These are phyloP conservation scores for Cerastis rubricosa DNA, from an alignment of 2,888 invertebrate genomes.

Conservation along the genomic window DNA sequence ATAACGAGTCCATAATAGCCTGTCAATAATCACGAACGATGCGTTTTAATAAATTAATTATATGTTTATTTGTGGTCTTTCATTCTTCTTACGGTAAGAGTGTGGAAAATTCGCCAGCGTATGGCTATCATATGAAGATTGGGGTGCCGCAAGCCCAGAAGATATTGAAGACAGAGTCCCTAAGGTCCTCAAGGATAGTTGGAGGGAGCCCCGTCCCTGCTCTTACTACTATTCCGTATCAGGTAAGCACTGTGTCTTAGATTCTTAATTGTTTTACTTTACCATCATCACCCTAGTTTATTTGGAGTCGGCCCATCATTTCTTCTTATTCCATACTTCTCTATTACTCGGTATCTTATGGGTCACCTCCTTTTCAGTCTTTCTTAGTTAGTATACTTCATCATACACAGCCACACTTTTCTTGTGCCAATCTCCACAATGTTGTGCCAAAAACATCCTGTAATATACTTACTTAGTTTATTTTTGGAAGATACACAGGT, in stretches of 20 bases:
- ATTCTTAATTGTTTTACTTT: neutral
- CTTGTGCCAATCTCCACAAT: too few species aligned
- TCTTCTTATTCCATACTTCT: neutral
- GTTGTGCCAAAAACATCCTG: too few species aligned
- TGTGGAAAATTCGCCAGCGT: conserved; percentile 53
- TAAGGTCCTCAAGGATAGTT: conserved; percentile 73
- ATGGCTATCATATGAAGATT: conserved; percentile 75
- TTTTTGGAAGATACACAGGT: neutral
- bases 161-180: conserved; percentile 49
- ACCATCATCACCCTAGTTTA: neutral
- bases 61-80: conserved; percentile 55
- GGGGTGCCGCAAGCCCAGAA: conserved; percentile 76
- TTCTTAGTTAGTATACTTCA: neutral
- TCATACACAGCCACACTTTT: too few species aligned
- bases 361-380: neutral
- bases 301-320: neutral
- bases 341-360: neutral
- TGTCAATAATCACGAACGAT: conserved; percentile 31
- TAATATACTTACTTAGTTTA: neutral
- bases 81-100: conserved; percentile 35
- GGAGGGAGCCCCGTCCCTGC: conserved; percentile 74
- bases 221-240: conserved; percentile 73
- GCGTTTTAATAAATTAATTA: conserved; percentile 26
- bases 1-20: conserved; percentile 14
- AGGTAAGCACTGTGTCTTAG: conserved; percentile 66